Base-by-base conservation (phyloP, 2,113 vertebrate genomes). In the Tautogolabrus adspersus region DNA sequence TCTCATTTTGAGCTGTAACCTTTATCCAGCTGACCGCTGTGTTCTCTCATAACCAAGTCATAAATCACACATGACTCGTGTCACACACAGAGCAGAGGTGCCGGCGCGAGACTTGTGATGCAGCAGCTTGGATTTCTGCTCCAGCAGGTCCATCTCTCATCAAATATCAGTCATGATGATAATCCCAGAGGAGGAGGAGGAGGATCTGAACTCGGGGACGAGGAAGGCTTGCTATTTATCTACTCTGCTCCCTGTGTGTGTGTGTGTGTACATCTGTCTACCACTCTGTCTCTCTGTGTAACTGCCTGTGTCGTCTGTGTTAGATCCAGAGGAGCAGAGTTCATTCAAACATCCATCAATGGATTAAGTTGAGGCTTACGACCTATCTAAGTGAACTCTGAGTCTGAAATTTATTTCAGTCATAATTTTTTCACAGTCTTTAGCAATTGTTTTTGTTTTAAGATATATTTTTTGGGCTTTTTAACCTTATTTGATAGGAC, bases 11-110 rank as follows among this genome's bases (percentile, higher is more conserved):
- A 82, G 73, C 66, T 11, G 75, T 73, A 79, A 91, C 82, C 88
- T 91, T 82, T 88, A 73, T 80, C 79, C 59, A 72, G 10, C 66
- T 81, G 75, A 76, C 75, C 77, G 37, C 37, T 18, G 78, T 52
- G 62, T 69, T 83, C 66, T 72, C 82, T 85, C 73, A 73, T 84
- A 79, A 75, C 83, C 38, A 0, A 67, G 71, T 83, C 89, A 87
- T 92, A 87, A 91, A 91, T 91, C 89, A 92, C 84, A 85, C 68
- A 75, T 64, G 86, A 83, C 34, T 60, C 51, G 77, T 80, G 80
- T 82, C 90, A 77, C 77, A 77, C 77, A 66, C 66, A 52, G 85
- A 37, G 77, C 80, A 84, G 72, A 68, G 85, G 83, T 81, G 77
- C 66, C 8, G 18, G 40, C 75, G 69, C 57, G 1, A 76, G 44